Evolutionary conservation across 2,888 invertebrate genomes (phyloP), one percentile per base, ranked within the genome.

Genomic region (Dioctria rufipes): DNA sequence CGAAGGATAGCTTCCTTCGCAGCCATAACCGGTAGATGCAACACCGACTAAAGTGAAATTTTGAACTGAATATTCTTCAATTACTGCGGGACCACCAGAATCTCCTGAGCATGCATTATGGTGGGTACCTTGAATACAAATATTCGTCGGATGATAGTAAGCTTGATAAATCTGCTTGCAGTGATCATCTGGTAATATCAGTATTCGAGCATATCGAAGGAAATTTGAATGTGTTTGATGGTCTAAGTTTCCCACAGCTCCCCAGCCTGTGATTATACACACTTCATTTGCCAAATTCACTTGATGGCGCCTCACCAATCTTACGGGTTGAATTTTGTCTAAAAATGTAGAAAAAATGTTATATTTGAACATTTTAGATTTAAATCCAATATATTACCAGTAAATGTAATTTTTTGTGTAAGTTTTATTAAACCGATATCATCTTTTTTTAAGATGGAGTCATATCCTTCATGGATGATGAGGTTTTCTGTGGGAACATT

Each of bases 381-480:
- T 25, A 25, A 25, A 25, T 25, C 25, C 25, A 25, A 25, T 25
- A 25, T 25, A 11, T 54, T 39, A 73, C 73, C 39, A n/a, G 46
- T 73, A 25, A 73, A 3, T 13, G n/a, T 37, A 37, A 73, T 49
- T 6, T 54, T 37, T 73, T 54, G 25, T 58, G 73, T 54, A 4
- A 73, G 73, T n/a, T 73, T 73, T 4, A 54, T 40, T 40, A 73
- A 54, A 37, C 65, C 78, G 40, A 81, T 73, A 66, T 81, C 81
- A 60, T 81, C 71, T n/a, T 49, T 9, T n/a, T n/a, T 25, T 37
- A 11, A 9, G 78, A 2, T 69, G 51, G 40, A 67, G 43, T 61
- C 73, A 67, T n/a, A 81, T 5, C 3, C 37, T 11, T 46, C 71
- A 60, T 39, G 73, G 43, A 69, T 67, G 73, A 54, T 73, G 4